Percentiles rank a stretch among this genome's conserved stretches.
These are phyloP conservation scores for Hemitrygon akajei DNA, from an alignment of 2,797 vertebrate genomes.

Conservation along the genomic window DNA sequence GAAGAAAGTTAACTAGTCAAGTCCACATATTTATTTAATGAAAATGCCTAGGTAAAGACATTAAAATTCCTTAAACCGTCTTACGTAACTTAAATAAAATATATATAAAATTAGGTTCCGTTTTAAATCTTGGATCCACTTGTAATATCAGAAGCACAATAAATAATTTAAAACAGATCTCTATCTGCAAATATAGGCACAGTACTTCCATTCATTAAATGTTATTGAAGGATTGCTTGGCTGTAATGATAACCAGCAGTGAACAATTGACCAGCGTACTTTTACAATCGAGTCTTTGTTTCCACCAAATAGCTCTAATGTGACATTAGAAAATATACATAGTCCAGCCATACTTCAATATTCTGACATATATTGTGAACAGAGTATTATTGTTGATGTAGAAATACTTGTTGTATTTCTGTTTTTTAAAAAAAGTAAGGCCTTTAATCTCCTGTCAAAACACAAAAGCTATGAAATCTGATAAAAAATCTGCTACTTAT, in stretches of 20 bases:
- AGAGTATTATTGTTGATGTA: background rate
- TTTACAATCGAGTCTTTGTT: background rate
- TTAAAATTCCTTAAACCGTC: background rate
- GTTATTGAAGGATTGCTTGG: background rate
- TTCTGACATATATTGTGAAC: background rate
- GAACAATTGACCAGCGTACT: background rate
- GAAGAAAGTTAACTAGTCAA: background rate
- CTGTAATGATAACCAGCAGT: background rate
- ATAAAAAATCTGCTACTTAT: background rate
- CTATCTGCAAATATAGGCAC: background rate
- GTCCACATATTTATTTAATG: background rate
- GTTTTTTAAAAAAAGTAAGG: background rate
- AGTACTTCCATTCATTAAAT: background rate
- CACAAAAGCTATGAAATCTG: background rate
- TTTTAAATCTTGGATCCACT: conserved; percentile 13
- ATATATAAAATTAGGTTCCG: background rate
- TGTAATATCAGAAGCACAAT: background rate
- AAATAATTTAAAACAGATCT: conserved; percentile 19
- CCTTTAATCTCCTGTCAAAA: background rate
- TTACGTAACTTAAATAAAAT: conserved; percentile 8
- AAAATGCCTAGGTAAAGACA: background rate
- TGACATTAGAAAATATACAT: background rate
- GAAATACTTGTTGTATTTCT: background rate
- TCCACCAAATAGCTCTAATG: background rate
- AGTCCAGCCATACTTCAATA: background rate